Evolutionary conservation across 2,797 vertebrate species (phyloP).

Genomic region (Simalia tracyae): DNA sequence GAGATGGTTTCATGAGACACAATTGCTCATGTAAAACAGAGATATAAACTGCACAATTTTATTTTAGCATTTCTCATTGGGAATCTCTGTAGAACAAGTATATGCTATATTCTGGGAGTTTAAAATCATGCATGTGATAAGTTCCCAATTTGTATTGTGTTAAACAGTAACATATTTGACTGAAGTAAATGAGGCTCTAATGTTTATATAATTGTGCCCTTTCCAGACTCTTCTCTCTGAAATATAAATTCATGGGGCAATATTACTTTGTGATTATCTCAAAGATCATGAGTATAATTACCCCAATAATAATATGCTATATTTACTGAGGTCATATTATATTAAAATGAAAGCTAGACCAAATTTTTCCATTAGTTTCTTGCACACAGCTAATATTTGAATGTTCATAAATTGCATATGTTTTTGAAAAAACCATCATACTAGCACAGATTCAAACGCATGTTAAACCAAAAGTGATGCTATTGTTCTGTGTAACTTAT

Average conservation of each 20-base stretch:
- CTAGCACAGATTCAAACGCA: conserved; percentile 14
- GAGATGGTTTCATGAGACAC: conserved; percentile 34
- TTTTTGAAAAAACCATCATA: conserved; percentile 9
- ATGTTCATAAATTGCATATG: conserved; percentile 28
- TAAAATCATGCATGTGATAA: conserved; percentile 56
- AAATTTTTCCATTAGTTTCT: conserved; percentile 35
- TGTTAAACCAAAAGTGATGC: neutral
- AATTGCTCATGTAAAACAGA: conserved; percentile 33
- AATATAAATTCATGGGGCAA: neutral
- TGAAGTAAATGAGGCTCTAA: conserved; percentile 32
- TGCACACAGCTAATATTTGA: conserved; percentile 17
- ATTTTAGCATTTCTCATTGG: conserved; percentile 48
- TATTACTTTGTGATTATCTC: conserved; percentile 15
- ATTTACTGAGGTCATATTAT: neutral
- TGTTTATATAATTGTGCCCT: conserved; percentile 29
- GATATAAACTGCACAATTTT: conserved; percentile 26
- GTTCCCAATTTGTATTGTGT: conserved; percentile 51
- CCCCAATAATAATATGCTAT: conserved; percentile 12
- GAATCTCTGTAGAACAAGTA: conserved; percentile 60
- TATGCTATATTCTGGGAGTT: conserved; percentile 63
- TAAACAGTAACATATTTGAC: conserved; percentile 35
- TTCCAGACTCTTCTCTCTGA: conserved; percentile 7
- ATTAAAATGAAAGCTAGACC: conserved; percentile 40
- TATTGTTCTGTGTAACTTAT: neutral
- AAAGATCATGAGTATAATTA: conserved; percentile 28